Conservation (phyloP, 2,888 invertebrate species). For the Protodeltote pygarga region DNA sequence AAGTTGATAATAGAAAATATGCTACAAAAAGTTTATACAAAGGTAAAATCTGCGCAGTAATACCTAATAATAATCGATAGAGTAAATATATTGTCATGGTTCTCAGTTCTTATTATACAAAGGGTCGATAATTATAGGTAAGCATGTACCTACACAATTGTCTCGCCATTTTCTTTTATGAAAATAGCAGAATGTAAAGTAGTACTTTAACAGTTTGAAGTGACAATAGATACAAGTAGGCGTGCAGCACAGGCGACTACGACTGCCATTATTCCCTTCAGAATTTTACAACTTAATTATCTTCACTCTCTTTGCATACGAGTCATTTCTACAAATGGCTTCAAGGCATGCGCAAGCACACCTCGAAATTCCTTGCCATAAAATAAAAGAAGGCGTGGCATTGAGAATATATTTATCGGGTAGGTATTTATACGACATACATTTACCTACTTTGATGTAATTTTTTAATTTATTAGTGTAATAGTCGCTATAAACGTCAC, state of each 20-base stretch:
- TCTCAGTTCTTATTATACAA: too few relatives aligned
- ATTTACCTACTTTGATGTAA: background rate
- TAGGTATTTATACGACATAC: slow-evolving; percentile 7
- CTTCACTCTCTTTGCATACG: slow-evolving; percentile 43
- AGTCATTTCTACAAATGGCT: slow-evolving; percentile 45
- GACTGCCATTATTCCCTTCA: slow-evolving; percentile 36
- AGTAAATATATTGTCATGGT: too few relatives aligned
- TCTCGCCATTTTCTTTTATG: background rate
- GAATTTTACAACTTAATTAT: slow-evolving; percentile 46
- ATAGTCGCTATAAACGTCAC: too few relatives aligned
- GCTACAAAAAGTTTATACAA: too few relatives aligned
- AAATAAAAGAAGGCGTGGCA: slow-evolving; percentile 36
- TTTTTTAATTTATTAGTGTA: slow-evolving; percentile 16
- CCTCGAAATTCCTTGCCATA: slow-evolving; percentile 43
- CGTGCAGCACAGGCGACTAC: slow-evolving; percentile 8
- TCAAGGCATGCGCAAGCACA: slow-evolving; percentile 35
- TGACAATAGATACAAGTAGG: slow-evolving; percentile 20
- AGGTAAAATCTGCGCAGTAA: too few relatives aligned
- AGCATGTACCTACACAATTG: too few relatives aligned
- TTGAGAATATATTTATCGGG: slow-evolving; percentile 24
- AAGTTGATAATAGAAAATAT: too few relatives aligned
- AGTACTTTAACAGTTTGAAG: slow-evolving; percentile 8
- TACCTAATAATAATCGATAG: too few relatives aligned
- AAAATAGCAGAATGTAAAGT: slow-evolving; percentile 24
- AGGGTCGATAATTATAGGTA: too few relatives aligned